These are phyloP conservation scores for Stigmatopora nigra DNA, from an alignment of 2,113 vertebrate species.

Conservation along the genomic window DNA sequence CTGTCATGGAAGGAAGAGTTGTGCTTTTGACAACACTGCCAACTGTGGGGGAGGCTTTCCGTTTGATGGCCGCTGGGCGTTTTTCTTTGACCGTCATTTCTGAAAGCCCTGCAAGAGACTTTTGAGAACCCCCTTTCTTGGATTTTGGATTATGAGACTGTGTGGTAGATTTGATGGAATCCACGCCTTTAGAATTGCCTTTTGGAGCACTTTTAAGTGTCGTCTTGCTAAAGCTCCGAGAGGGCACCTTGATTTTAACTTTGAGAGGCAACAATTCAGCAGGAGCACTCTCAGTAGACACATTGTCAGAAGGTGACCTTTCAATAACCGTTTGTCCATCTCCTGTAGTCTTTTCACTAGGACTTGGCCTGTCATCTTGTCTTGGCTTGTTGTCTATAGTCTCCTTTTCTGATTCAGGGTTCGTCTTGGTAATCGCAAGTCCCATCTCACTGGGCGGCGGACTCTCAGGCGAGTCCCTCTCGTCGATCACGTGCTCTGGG, in stretches of 20 bases:
- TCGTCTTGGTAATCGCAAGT: conserved; percentile 37
- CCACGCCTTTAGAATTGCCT: conserved; percentile 30
- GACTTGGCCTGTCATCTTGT: conserved; percentile 12
- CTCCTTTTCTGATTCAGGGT: conserved; percentile 41
- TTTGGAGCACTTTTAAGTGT: conserved; percentile 63
- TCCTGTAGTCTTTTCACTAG: conserved; percentile 17
- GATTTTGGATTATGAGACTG: conserved; percentile 47
- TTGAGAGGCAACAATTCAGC: conserved; percentile 78
- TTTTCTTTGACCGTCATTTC: conserved; percentile 78
- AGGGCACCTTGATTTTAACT: conserved; percentile 86
- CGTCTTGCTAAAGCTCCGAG: conserved; percentile 76
- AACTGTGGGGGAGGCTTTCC: conserved; percentile 56
- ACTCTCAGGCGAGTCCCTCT: conserved; percentile 74
- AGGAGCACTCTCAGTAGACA: neutral
- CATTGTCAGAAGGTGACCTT: conserved; percentile 6
- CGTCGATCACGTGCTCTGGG: conserved; percentile 71
- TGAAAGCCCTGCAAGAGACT: conserved; percentile 66
- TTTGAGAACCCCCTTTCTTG: conserved; percentile 44
- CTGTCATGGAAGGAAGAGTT: conserved; percentile 49
- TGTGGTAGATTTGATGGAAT: conserved; percentile 42
- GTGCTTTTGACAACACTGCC: conserved; percentile 57
- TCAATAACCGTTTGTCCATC: conserved; percentile 41
- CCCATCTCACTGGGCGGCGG: conserved; percentile 70
- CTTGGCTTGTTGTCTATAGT: conserved; percentile 28
- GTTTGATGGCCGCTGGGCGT: conserved; percentile 46